Base-by-base conservation (phyloP, 2,888 invertebrate species). In the Phyllotreta cruciferae region DNA sequence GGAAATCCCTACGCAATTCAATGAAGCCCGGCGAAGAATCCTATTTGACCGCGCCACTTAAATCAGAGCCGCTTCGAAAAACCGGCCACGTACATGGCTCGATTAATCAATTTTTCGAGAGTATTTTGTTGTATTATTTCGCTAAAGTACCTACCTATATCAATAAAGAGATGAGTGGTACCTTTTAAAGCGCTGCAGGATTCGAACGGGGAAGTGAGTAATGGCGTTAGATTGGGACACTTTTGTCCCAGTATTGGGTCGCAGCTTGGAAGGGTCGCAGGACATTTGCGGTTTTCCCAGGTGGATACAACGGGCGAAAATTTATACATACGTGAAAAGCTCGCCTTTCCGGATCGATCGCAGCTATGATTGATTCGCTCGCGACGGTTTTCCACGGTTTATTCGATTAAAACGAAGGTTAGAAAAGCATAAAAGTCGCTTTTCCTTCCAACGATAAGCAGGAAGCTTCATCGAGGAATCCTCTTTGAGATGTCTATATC, bases 221-320 rank as follows among this genome's bases (percentile, higher is more conserved):
- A 63, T 57, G 44, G 63, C 60, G 54, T 50, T 35, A 55, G 60
- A 54, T 60, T 54, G 49, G 55, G 37, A 56, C 61, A 64, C 56
- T 64, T 57, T 56, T 57, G 64, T 56, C 58, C 60, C 53, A 52
- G 58, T 58, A 55, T 58, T 41, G 47, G 45, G 37, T 54, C 37
- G 49, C 58, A 41, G 41, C 53, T 24, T 58, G 42, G 34, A 38
- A 11, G 60, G 56, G 50, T 53, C 35, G 54, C 24, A 47, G 56
- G 57, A 63, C 49, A 60, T 63, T 66, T 60, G 55, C 44, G 66
- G 61, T 58, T 63, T 58, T 63, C 66, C 56, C 63, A 61, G 55
- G 60, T 63, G 61, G 35, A 57, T 36, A 56, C 50, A 57, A 45
- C 47, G 38, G 52, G 37, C 52, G 10, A n/a, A 41, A 11, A 55